Conservation (phyloP, 2,797 vertebrate species). For the Lophotriccus pileatus region DNA sequence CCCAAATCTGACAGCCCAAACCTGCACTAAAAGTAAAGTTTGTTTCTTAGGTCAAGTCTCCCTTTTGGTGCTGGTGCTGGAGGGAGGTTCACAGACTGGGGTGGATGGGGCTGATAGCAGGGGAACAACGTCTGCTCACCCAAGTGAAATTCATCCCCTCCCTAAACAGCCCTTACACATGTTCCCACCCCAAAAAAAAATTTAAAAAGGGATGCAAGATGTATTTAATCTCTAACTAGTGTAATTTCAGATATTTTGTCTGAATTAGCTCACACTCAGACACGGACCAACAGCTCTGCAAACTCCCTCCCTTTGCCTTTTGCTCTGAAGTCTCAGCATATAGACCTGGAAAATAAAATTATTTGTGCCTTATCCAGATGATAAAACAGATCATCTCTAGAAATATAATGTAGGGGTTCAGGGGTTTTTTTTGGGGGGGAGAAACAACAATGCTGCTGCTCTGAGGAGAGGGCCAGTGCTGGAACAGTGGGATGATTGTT, state of each 20-base stretch:
- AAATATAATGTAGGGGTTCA: accelerated
- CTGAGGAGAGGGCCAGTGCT: conserved; percentile 61
- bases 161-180: not conserved
- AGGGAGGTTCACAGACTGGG: accelerated
- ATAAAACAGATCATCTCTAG: not conserved
- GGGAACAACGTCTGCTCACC: not conserved
- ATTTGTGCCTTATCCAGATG: not conserved
- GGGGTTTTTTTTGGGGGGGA: not conserved
- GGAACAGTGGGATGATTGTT: conserved; percentile 80
- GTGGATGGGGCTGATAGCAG: not conserved
- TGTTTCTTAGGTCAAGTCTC: not conserved
- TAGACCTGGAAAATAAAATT: not conserved
- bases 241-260: not conserved
- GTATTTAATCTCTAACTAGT: not conserved
- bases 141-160: not conserved
- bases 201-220: not conserved
- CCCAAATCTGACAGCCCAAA: not conserved
- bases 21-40: not conserved
- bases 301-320: not conserved
- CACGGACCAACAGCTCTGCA: accelerated
- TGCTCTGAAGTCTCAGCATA: not conserved
- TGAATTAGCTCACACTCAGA: not conserved
- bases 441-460: conserved; percentile 15
- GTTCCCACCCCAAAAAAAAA: no score
- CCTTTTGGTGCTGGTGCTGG: not conserved